A percentile compares a stretch with the other conserved stretches of the same genome.
These are phyloP conservation scores for Myathropa florea DNA, from an alignment of 2,888 invertebrate genomes.

Conservation along the genomic window DNA sequence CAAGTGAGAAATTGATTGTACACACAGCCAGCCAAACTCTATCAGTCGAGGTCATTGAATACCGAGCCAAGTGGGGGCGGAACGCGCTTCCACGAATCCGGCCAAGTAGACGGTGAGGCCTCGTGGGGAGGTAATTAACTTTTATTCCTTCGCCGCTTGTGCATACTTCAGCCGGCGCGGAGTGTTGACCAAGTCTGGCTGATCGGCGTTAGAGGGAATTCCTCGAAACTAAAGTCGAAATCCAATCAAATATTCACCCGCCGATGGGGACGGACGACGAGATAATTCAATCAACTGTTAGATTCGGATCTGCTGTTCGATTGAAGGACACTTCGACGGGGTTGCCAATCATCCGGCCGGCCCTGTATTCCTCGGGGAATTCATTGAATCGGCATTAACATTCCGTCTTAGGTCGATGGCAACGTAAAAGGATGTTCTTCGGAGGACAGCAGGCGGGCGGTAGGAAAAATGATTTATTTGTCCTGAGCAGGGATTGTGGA, in stretches of 20 bases:
- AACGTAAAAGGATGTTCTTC: neutral
- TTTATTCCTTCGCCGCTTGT: neutral
- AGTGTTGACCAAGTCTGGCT: neutral
- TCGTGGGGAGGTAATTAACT: neutral
- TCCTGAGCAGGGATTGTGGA: neutral
- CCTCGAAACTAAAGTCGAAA: neutral
- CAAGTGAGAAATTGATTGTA: neutral
- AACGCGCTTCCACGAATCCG: neutral
- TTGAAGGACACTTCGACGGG: neutral
- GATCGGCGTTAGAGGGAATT: neutral
- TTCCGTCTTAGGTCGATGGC: neutral
- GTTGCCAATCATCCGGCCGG: neutral
- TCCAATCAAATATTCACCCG: neutral
- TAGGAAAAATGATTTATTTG: neutral
- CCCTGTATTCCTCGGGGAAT: neutral
- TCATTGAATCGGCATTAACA: neutral
- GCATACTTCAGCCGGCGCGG: too few relatives aligned
- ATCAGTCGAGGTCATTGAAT: neutral
- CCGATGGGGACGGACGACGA: neutral
- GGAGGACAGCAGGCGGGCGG: neutral
- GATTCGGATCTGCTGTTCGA: neutral
- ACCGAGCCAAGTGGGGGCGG: neutral
- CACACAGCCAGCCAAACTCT: neutral
- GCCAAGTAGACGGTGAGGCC: too few relatives aligned
- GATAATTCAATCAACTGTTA: neutral